Conservation (phyloP, 2,797 vertebrate genomes). For the Psittacula echo region DNA sequence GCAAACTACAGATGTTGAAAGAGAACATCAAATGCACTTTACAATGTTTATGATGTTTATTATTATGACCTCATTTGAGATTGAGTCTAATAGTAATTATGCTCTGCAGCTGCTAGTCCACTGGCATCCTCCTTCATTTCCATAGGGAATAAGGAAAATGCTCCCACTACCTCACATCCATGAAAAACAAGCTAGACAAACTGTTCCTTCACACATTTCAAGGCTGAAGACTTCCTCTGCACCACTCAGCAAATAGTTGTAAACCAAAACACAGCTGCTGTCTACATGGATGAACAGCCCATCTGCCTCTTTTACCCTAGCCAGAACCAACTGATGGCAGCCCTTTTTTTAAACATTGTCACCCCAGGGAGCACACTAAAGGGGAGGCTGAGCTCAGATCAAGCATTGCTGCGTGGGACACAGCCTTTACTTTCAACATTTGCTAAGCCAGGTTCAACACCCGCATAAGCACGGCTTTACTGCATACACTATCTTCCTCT, state of each 20-base stretch:
- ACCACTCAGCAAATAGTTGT: background rate
- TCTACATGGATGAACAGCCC: background rate
- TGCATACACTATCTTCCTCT: rapidly evolving
- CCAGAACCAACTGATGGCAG: background rate
- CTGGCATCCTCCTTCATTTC: background rate
- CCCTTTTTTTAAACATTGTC: background rate
- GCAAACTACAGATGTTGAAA: background rate
- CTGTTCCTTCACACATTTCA: background rate
- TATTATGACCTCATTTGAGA: conserved; percentile 42
- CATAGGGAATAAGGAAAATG: background rate
- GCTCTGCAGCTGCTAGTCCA: background rate
- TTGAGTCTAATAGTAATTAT: background rate
- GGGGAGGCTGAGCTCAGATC: background rate
- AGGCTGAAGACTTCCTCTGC: background rate
- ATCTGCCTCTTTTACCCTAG: background rate
- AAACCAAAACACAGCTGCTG: background rate
- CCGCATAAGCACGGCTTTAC: background rate
- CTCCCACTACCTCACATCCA: background rate
- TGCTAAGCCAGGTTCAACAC: background rate
- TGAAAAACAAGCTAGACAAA: conserved; percentile 13
- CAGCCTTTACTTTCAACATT: background rate
- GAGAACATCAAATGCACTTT: background rate
- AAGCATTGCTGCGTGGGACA: background rate
- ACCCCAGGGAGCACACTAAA: rapidly evolving
- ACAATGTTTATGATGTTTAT: conserved; percentile 19